A percentile compares a stretch with the other conserved stretches of the same genome.
Conservation (phyloP, 2,888 invertebrate species). For the Dryococelus australis region DNA sequence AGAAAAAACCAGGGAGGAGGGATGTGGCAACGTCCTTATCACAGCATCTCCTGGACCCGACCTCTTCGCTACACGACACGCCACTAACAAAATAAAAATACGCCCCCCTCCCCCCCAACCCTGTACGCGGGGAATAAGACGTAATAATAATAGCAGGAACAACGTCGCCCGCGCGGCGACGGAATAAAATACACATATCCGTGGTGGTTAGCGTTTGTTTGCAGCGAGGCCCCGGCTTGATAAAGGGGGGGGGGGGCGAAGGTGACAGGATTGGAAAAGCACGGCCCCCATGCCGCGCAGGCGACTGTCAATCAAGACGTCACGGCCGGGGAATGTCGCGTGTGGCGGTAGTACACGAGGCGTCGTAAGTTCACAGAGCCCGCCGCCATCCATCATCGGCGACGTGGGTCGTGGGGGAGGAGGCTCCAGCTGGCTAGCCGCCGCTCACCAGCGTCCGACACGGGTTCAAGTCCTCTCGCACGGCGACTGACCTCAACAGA, state of each 20-base stretch:
- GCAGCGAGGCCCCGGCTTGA: not conserved
- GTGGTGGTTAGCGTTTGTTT: not conserved
- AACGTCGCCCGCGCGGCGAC: slow-evolving; percentile 18
- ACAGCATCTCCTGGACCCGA: slow-evolving; percentile 16
- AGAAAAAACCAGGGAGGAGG: not conserved
- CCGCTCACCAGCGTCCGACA: not conserved
- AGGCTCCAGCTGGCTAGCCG: not conserved
- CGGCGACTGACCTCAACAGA: too few species aligned
- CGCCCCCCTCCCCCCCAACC: not conserved
- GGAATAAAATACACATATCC: slow-evolving; percentile 17
- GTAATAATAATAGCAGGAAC: not conserved
- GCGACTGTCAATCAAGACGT: not conserved
- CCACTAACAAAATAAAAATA: not conserved
- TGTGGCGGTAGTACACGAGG: not conserved
- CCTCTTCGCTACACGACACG: slow-evolving; percentile 16
- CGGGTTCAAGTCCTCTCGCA: too few species aligned
- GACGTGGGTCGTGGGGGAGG: not conserved
- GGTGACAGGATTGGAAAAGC: not conserved
- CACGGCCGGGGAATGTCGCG: not conserved
- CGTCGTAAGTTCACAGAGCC: not conserved
- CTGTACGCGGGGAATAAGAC: not conserved
- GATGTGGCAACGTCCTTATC: slow-evolving; percentile 16
- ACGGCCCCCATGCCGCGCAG: not conserved
- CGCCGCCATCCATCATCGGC: not conserved
- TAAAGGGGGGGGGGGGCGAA: not conserved